Conservation (phyloP, 2,888 invertebrate genomes). For the Microplitis deprimator region DNA sequence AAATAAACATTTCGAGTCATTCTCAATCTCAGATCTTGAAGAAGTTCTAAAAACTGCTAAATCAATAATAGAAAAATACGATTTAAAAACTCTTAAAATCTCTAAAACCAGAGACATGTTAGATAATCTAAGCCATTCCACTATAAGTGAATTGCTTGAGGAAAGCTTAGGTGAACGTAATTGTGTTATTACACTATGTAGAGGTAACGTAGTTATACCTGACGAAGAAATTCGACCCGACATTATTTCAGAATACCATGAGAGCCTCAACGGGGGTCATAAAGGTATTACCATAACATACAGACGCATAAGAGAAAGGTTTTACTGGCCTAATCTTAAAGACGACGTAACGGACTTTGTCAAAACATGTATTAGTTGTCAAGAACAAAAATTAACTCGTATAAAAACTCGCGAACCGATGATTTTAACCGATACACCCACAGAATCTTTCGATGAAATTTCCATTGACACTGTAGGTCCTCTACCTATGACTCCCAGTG, state of each 20-base stretch:
- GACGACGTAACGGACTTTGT: conserved; percentile 45
- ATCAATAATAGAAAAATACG: neutral
- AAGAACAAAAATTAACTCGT: conserved; percentile 45
- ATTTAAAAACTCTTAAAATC: conserved; percentile 20
- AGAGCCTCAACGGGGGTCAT: conserved; percentile 26
- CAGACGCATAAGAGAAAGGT: conserved; percentile 31
- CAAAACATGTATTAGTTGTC: conserved; percentile 43
- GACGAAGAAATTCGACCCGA: neutral
- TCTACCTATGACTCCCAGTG: conserved; percentile 28
- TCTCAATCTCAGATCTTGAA: conserved; percentile 10
- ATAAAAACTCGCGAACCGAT: conserved; percentile 44
- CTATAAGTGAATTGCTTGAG: neutral
- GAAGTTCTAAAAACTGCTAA: neutral
- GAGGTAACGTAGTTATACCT: conserved; percentile 8
- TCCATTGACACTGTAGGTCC: conserved; percentile 42
- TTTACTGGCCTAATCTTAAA: conserved; percentile 46
- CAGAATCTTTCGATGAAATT: conserved; percentile 43
- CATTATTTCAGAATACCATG: conserved; percentile 31
- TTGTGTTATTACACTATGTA: conserved; percentile 15
- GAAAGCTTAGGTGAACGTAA: neutral
- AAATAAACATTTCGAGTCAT: conserved; percentile 26
- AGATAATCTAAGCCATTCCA: neutral
- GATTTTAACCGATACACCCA: conserved; percentile 45
- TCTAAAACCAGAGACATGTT: conserved; percentile 28
- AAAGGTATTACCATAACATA: conserved; percentile 41